Conservation (phyloP, 1,140 invertebrate species). For the Caenorhabditis briggsae region DNA sequence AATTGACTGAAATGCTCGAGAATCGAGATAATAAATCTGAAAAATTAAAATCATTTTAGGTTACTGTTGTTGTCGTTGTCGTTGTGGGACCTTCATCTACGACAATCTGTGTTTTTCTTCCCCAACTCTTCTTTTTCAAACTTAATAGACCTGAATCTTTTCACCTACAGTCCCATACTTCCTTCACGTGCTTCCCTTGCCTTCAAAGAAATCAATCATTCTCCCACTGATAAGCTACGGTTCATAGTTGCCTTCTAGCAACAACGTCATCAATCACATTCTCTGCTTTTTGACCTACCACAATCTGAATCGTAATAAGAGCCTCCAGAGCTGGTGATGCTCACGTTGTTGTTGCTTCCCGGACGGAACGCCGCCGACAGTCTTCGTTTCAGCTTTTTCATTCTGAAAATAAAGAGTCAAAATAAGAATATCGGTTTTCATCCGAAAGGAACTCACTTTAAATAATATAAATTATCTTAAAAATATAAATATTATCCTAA, state of each 20-base stretch:
- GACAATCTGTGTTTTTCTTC: background rate
- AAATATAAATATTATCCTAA: constrained; percentile 40
- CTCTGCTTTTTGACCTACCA: constrained; percentile 20
- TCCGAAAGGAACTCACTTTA: background rate
- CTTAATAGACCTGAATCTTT: background rate
- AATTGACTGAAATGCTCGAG: no score
- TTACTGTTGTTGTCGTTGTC: no score
- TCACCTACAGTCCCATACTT: background rate
- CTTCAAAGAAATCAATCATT: constrained; percentile 27
- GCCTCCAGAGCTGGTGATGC: constrained; percentile 50
- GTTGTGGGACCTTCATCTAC: no score
- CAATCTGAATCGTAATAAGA: constrained; percentile 16
- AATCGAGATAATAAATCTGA: no score
- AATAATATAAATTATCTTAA: background rate
- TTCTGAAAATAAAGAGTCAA: constrained; percentile 6
- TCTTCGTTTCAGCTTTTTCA: constrained; percentile 68
- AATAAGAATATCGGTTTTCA: background rate
- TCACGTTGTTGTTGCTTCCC: constrained; percentile 55
- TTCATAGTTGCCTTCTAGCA: background rate
- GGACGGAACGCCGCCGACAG: constrained; percentile 66
- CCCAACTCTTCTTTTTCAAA: background rate
- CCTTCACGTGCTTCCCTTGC: background rate
- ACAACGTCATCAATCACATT: constrained; percentile 46
- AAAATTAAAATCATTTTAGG: no score
- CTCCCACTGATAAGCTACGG: constrained; percentile 4